Evolutionary conservation across 2,113 vertebrate genomes (phyloP), one percentile per base, ranked within the genome.

Genomic region (Chaetodon trifascialis): DNA sequence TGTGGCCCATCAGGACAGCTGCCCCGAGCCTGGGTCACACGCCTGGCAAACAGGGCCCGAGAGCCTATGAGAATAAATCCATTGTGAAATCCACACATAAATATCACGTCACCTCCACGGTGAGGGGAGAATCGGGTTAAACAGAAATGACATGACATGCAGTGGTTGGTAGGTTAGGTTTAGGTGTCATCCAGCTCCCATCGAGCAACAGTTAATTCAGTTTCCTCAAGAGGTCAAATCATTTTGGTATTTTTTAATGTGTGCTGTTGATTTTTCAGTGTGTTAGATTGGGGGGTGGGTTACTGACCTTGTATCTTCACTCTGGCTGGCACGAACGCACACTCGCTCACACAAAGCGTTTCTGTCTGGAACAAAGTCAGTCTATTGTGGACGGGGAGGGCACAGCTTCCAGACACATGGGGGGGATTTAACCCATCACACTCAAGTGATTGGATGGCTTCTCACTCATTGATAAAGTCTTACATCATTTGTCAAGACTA

Each of bases 241-340:
- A 11, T 76, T 60, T 63, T 64, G 2, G 0, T 15, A n/a, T 75
- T 47, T 73, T 71, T 76, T 74, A 17, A 59, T 79, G 23, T 62
- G 19, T 74, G 72, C 56, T 79, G 77, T 71, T 84, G 87, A 82
- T 85, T 76, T 76, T 85, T 58, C 68, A 84, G 38, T 16, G 63
- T 75, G 46, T 40, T 60, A 46, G 49, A 70, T 11, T 30, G 30
- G 36, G 66, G 71, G 72, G 38, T 40, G 76, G 73, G 55, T 85
- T 81, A 81, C 80, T 85, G 87, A 90, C 87, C 87, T 91, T 89
- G 91, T 88, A 66, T 88, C 92, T 92, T 91, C 86, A 87, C 93
- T 71, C 85, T 90, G 94, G 89, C 94, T 94, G 94, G 90, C 94
- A 95, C 94, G 42, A 84, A 77, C 56, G 36, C 88, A 86, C 88